These are phyloP conservation scores for Scelioninae gen. 2 DNA, from an alignment of 2,888 invertebrate species.

Conservation along the genomic window DNA sequence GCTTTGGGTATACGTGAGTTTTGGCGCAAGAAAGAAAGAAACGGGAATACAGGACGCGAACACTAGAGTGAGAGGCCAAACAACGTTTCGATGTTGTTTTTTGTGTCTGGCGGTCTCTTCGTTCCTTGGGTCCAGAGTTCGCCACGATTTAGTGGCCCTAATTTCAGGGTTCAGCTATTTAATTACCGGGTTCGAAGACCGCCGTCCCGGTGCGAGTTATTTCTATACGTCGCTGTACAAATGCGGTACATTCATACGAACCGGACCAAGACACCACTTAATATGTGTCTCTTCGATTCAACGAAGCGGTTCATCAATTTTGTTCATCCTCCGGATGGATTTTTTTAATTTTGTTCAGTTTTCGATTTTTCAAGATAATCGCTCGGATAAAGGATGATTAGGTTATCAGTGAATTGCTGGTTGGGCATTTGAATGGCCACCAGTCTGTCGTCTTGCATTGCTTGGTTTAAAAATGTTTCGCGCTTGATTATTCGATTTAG, in stretches of 20 bases:
- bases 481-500: too few species aligned
- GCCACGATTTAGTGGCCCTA: constrained; percentile 89
- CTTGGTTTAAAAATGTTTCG: too few species aligned
- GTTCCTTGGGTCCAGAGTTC: constrained; percentile 77
- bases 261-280: constrained; percentile 32
- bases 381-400: neutral
- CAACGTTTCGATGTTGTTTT: constrained; percentile 75
- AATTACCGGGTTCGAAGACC: constrained; percentile 83
- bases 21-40: constrained; percentile 57
- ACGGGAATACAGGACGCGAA: constrained; percentile 48
- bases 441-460: too few species aligned
- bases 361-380: neutral
- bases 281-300: constrained; percentile 48
- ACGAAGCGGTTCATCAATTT: neutral
- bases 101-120: constrained; percentile 76
- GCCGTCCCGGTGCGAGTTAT: constrained; percentile 65
- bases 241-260: constrained; percentile 62
- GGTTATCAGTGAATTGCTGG: too few species aligned
- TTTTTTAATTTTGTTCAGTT: neutral
- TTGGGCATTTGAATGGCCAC: too few species aligned
- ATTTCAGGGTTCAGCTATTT: constrained; percentile 89
- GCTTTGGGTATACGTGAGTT: constrained; percentile 53
- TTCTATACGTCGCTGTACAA: constrained; percentile 64
- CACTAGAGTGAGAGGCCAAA: constrained; percentile 65
- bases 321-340: neutral